phyloP scores from a whole-genome alignment of 2,113 vertebrate species.

The Chaetorhynchus papuensis region DNA sequence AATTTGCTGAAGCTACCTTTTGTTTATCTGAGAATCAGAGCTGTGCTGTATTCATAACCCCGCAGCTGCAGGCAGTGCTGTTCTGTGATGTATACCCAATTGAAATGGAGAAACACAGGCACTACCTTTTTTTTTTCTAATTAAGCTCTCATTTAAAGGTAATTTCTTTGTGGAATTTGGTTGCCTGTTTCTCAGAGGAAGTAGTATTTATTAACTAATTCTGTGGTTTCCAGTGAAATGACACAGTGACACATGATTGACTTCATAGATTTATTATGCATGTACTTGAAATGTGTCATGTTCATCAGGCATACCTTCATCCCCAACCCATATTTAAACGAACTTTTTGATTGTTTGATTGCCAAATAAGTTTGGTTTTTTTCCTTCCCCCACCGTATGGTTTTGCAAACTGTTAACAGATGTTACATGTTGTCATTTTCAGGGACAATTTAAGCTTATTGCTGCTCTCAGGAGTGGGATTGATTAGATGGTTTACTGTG shows the following conservation, averaged over 20 bases:
- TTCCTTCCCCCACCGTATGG: accelerated
- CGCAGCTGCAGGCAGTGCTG: not conserved
- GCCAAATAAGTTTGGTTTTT: not conserved
- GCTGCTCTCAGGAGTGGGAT: not conserved
- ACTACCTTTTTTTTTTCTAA: not conserved
- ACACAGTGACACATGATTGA: not conserved
- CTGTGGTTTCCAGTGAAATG: not conserved
- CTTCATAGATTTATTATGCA: not conserved
- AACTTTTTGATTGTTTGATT: not conserved
- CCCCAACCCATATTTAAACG: not conserved
- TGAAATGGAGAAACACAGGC: not conserved
- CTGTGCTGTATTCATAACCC: not conserved
- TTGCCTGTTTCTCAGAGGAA: not conserved
- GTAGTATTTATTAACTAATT: not conserved
- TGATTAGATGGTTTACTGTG: not conserved
- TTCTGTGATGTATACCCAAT: not conserved
- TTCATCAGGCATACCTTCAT: not conserved
- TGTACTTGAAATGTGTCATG: not conserved
- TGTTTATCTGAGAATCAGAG: not conserved
- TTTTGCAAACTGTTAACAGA: not conserved
- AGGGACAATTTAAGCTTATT: not conserved
- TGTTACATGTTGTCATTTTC: not conserved
- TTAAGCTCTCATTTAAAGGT: not conserved
- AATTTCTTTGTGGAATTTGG: not conserved
- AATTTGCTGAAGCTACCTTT: not conserved